Conservation (phyloP, 2,113 vertebrate genomes). For the Litocranius walleri region DNA sequence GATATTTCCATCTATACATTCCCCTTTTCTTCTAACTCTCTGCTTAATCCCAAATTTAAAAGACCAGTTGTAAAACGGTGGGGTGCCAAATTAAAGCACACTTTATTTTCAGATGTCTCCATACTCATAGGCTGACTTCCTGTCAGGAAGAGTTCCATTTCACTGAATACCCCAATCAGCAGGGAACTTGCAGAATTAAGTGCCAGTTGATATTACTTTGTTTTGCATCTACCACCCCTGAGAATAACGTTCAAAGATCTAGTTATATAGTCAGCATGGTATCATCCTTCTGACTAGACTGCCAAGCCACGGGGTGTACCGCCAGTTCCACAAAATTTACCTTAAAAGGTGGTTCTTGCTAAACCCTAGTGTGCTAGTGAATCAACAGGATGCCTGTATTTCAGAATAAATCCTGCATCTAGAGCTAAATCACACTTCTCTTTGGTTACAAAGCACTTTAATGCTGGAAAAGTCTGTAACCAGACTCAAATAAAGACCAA, state of each 20-base stretch:
- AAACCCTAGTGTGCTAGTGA: conserved; percentile 83
- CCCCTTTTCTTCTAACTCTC: conserved; percentile 54
- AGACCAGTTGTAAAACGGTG: conserved; percentile 81
- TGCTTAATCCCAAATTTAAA: conserved; percentile 80
- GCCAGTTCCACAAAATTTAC: conserved; percentile 82
- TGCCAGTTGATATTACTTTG: conserved; percentile 97
- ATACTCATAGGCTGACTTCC: conserved; percentile 89
- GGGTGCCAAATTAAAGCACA: conserved; percentile 90
- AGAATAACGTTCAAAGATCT: conserved; percentile 91
- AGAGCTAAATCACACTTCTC: conserved; percentile 72
- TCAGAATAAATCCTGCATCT: conserved; percentile 71
- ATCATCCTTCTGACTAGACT: conserved; percentile 87
- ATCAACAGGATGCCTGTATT: conserved; percentile 85
- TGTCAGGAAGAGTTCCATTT: conserved; percentile 92
- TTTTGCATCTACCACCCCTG: conserved; percentile 92
- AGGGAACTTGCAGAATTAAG: conserved; percentile 93
- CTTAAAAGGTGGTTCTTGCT: conserved; percentile 84
- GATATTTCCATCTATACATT: conserved; percentile 61
- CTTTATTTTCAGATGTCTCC: conserved; percentile 90
- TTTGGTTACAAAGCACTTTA: conserved; percentile 56
- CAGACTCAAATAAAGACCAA: conserved; percentile 41
- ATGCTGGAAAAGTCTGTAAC: conserved; percentile 28
- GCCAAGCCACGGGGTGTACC: conserved; percentile 82
- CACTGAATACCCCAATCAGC: conserved; percentile 88
- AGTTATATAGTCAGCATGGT: conserved; percentile 84